These are phyloP conservation scores for Masticophis lateralis DNA, from an alignment of 2,797 vertebrate species.

Conservation along the genomic window DNA sequence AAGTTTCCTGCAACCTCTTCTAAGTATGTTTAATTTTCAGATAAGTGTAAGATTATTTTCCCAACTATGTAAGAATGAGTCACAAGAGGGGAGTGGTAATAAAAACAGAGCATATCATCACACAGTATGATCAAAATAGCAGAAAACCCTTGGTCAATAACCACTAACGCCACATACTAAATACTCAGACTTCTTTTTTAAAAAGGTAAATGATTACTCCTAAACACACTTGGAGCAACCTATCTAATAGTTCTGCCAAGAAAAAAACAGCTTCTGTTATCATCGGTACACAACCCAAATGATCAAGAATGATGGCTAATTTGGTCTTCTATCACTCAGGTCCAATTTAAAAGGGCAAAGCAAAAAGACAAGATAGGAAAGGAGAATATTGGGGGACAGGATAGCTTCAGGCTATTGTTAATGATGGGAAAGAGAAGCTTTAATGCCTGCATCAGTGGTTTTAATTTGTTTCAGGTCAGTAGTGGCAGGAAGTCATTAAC, in stretches of 20 bases:
- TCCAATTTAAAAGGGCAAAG: constrained; percentile 68
- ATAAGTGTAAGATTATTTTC: constrained; percentile 19
- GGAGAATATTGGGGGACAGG: constrained; percentile 41
- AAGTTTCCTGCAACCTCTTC: constrained; percentile 3
- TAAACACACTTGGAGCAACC: constrained; percentile 23
- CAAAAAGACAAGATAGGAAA: constrained; percentile 47
- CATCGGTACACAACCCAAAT: constrained; percentile 59
- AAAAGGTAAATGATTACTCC: constrained; percentile 33
- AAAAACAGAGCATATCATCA: not conserved
- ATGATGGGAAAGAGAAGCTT: constrained; percentile 45
- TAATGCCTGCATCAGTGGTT: constrained; percentile 55
- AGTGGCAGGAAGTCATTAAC: constrained; percentile 46
- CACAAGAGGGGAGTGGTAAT: constrained; percentile 9
- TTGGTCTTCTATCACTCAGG: constrained; percentile 59
- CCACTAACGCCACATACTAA: constrained; percentile 19
- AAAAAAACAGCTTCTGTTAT: constrained; percentile 50
- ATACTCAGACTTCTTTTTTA: constrained; percentile 33
- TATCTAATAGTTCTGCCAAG: constrained; percentile 36
- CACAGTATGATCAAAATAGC: constrained; percentile 20
- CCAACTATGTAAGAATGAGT: not conserved
- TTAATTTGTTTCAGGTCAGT: constrained; percentile 58
- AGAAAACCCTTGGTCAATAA: constrained; percentile 31
- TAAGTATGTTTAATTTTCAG: not conserved
- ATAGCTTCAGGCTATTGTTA: constrained; percentile 49
- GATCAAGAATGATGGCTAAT: constrained; percentile 59